Base-by-base conservation (phyloP, 2,113 vertebrate genomes). In the Cavia aperea region DNA sequence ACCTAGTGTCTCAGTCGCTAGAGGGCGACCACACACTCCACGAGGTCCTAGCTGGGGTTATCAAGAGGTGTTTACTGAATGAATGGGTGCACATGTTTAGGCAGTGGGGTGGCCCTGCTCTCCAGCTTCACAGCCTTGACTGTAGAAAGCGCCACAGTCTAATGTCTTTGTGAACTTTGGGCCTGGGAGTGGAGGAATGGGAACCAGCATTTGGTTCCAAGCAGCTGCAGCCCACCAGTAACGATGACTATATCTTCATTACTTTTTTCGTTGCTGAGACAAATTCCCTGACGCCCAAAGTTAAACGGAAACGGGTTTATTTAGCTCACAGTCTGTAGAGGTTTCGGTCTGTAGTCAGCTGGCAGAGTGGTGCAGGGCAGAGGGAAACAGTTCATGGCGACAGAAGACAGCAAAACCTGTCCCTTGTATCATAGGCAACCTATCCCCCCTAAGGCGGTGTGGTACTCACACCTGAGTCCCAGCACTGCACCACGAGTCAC, bases 211-310 rank as follows among this genome's bases (percentile, higher is more conserved):
- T 49, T 18, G 8, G 63, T 10, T 68, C 49, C 81, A 14, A 23
- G 51, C 21, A 39, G 54, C 16, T 0, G 2, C 1, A 2, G 29
- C 2, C 0, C 58, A 31, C 63, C 29, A 65, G 49, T 3, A 54
- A 54, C 81, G 49, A 18, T 6, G 62, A 70, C 51, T 75, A 5
- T 33, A 31, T 15, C 65, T 36, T 33, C 15, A 15, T 10, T 36
- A 70, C 36, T 70, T 70, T 70, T 70, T 36, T 39, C 3, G 7
- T 10, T 26, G 26, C 62, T 39, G 68, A 70, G 8, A 70, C 68
- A 70, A 70, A 70, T n/a, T 21, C n/a, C 68, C 18, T 70, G 18
- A 39, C 36, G 10, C 36, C 36, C 68, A n/a, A n/a, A n/a, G 36
- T 70, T 70, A n/a, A 70, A 10, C 4, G 8, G 36, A 70, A 21